phyloP scores from a whole-genome alignment of 2,888 invertebrate genomes.

The Cryptocheilus praepositus region DNA sequence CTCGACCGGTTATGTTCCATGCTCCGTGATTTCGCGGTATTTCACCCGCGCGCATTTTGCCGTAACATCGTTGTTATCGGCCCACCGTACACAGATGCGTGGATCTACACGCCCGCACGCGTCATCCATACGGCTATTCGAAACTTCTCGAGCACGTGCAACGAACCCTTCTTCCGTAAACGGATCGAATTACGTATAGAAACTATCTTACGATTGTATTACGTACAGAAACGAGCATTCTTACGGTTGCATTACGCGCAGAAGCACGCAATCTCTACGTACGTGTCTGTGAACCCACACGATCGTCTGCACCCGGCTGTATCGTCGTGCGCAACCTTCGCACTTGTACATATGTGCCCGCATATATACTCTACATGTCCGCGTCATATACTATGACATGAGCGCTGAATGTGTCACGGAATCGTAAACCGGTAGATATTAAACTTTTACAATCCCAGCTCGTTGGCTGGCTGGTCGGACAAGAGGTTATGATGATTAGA shows the following conservation, averaged over 20 bases:
- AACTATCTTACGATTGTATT: slow-evolving; percentile 8
- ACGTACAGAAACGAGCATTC: background rate
- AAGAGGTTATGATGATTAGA: slow-evolving; percentile 74
- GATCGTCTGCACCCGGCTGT: background rate
- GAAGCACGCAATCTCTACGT: slow-evolving; percentile 25
- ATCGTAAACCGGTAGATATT: slow-evolving; percentile 73
- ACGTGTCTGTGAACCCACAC: background rate
- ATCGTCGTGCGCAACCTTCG: background rate
- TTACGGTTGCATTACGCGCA: slow-evolving; percentile 26
- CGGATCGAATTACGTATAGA: slow-evolving; percentile 27
- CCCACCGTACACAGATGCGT: background rate
- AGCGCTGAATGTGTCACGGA: slow-evolving; percentile 57
- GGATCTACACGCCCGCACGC: background rate
- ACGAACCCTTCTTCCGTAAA: background rate
- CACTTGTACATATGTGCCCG: background rate
- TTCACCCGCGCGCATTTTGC: slow-evolving; percentile 38
- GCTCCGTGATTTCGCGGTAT: slow-evolving; percentile 50
- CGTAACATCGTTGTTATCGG: slow-evolving; percentile 37
- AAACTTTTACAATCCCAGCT: slow-evolving; percentile 72
- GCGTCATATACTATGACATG: background rate
- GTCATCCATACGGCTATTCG: slow-evolving; percentile 1
- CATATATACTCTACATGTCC: background rate
- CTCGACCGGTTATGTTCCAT: slow-evolving; percentile 46
- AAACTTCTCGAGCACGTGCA: background rate
- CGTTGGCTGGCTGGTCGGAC: slow-evolving; percentile 62